Conservation (phyloP, 2,797 vertebrate species). For the Peromyscus aztecus region DNA sequence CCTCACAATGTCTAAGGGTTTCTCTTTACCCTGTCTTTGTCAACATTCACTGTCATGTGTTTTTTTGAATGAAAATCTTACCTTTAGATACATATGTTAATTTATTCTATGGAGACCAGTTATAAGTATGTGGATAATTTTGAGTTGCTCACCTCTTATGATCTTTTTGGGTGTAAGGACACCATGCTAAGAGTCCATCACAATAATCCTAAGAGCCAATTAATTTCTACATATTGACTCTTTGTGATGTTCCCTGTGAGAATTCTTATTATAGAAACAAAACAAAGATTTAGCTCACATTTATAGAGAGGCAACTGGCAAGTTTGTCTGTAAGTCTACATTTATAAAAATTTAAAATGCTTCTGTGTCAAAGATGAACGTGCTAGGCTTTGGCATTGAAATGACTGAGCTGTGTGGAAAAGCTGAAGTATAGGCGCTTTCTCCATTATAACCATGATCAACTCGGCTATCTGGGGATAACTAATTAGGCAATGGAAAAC, state of each 20-base stretch:
- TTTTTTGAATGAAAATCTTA: neutral
- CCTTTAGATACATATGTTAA: slow-evolving; percentile 1
- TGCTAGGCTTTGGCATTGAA: neutral
- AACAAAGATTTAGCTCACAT: neutral
- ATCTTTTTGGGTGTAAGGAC: neutral
- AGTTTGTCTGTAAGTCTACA: slow-evolving; percentile 3
- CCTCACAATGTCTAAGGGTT: neutral
- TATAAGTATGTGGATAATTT: neutral
- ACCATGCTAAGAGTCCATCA: neutral
- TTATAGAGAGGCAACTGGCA: neutral
- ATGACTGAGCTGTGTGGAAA: neutral
- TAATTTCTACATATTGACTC: neutral
- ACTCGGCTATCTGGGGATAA: slow-evolving; percentile 35
- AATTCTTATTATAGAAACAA: neutral
- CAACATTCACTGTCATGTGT: neutral
- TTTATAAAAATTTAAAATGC: slow-evolving; percentile 34
- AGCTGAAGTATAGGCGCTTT: neutral
- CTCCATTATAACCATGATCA: neutral
- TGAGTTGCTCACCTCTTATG: neutral
- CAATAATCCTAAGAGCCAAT: neutral
- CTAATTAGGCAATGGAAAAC: slow-evolving; percentile 55
- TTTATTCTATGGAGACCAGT: slow-evolving; percentile 1
- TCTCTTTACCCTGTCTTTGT: neutral
- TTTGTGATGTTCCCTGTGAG: neutral
- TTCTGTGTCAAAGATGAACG: slow-evolving; percentile 9